Base-by-base conservation (phyloP, 2,797 vertebrate species). In the Psittacula echo region DNA sequence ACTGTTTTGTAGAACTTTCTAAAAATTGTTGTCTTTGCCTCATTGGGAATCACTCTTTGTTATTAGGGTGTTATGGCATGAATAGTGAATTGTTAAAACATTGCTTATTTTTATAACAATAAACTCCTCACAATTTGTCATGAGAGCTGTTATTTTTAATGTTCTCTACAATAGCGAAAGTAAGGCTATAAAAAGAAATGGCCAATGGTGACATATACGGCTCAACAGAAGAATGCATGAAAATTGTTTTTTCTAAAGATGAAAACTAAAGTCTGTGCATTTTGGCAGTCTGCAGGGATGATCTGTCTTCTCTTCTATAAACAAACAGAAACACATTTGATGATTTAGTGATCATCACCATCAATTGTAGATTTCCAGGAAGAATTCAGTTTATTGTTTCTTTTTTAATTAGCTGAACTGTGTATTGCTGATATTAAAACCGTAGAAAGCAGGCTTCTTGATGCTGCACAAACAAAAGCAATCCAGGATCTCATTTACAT, bases 401-500 rank as follows among this genome's bases (percentile, higher is more conserved):
- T 73, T 83, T 95, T 92, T 37, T 65, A 94, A 95, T 95, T 95
- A 94, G 42, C 65, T 75, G 39, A 89, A 62, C 62, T 21, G 4
- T 47, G 30, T 42, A 68, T 58, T 48, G 24, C 39, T 74, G 56
- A 19, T 87, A 75, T 54, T 90, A 76, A 94, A 95, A 60, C 66
- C 13, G 1, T 21, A 75, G 79, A 93, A 97, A 94, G 56, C 58
- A 86, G 77, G 47, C 71, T 51, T 88, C 45, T 73, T 20, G 6
- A 20, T 54, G 66, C 74, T 65, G n/a, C 86, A 60, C 37, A 82
- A 96, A 85, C 2, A 23, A 84, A 67, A 84, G 85, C 66, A 70
- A 81, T 73, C 84, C 29, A 13, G 41, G 60, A 61, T 44, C 92
- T 96, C 83, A 91, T 97, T 95, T 94, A 45, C 86, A 94, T 96